Evolutionary conservation across 1,140 invertebrate genomes (phyloP).

Genomic region (Onthophagus taurus): DNA sequence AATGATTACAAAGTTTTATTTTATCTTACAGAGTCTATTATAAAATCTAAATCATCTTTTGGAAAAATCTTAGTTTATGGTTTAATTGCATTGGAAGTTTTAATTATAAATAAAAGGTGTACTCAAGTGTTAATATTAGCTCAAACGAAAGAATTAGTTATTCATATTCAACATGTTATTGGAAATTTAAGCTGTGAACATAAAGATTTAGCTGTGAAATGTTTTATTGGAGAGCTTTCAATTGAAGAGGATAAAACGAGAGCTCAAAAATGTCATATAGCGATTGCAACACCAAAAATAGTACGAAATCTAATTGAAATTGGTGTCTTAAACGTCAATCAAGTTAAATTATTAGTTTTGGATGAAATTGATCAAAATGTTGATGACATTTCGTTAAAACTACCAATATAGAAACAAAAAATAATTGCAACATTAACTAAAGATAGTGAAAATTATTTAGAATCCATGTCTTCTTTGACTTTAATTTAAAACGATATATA

Average conservation of each 20-base stretch:
- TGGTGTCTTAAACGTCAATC: constrained; percentile 52
- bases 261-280: constrained; percentile 66
- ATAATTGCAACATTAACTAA: constrained; percentile 90
- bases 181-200: constrained; percentile 47
- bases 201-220: constrained; percentile 53
- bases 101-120: constrained; percentile 40
- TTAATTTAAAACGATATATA: constrained; percentile 54
- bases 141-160: constrained; percentile 91
- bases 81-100: constrained; percentile 69
- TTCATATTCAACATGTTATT: constrained; percentile 75
- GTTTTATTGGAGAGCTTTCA: constrained; percentile 82
- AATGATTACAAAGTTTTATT: constrained; percentile 1
- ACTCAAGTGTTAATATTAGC: constrained; percentile 75
- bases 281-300: constrained; percentile 89
- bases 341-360: constrained; percentile 71
- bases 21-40: constrained; percentile 64
- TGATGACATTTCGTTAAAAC: constrained; percentile 61
- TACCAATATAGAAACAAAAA: constrained; percentile 77
- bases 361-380: constrained; percentile 97
- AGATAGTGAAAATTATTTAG: constrained; percentile 60
- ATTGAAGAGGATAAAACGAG: constrained; percentile 63
- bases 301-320: constrained; percentile 75
- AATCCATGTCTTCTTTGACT: constrained; percentile 75
- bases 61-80: constrained; percentile 95
- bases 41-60: constrained; percentile 96